phyloP scores from a whole-genome alignment of 2,888 invertebrate genomes.

The Synergus umbraculus region DNA sequence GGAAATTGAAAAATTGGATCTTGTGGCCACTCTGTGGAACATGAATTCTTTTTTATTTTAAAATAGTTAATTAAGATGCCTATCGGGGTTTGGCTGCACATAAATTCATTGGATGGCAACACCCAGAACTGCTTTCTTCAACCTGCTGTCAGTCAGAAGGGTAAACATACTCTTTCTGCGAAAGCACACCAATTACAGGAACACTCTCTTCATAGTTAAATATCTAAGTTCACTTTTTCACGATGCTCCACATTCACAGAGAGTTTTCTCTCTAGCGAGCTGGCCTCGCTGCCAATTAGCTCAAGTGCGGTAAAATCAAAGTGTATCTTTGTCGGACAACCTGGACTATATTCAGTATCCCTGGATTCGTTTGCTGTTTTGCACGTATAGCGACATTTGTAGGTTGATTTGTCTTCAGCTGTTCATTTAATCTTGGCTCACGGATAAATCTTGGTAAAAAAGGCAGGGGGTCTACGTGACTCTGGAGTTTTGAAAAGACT shows the following conservation, averaged over 20 bases:
- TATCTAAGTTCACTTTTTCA: constrained; percentile 39
- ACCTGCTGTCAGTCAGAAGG: constrained; percentile 37
- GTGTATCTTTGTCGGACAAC: constrained; percentile 37
- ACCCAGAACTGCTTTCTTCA: constrained; percentile 35
- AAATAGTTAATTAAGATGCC: constrained; percentile 29
- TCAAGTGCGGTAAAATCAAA: constrained; percentile 31
- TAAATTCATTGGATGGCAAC: constrained; percentile 29
- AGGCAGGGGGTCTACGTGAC: background rate
- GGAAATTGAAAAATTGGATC: background rate
- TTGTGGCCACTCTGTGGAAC: background rate
- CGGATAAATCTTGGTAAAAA: background rate
- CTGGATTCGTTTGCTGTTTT: constrained; percentile 31
- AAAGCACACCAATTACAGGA: constrained; percentile 35
- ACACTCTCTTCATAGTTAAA: constrained; percentile 41
- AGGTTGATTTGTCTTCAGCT: background rate
- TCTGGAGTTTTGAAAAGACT: background rate
- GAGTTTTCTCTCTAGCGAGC: constrained; percentile 16
- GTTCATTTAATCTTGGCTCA: background rate
- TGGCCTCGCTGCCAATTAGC: constrained; percentile 39
- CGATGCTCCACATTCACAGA: constrained; percentile 31
- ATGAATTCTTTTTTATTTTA: background rate
- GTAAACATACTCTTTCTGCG: constrained; percentile 32
- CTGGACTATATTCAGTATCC: constrained; percentile 11
- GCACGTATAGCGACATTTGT: constrained; percentile 23
- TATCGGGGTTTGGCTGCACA: constrained; percentile 12